phyloP scores from a whole-genome alignment of 1,140 invertebrate species.

The Amphibalanus amphitrite region DNA sequence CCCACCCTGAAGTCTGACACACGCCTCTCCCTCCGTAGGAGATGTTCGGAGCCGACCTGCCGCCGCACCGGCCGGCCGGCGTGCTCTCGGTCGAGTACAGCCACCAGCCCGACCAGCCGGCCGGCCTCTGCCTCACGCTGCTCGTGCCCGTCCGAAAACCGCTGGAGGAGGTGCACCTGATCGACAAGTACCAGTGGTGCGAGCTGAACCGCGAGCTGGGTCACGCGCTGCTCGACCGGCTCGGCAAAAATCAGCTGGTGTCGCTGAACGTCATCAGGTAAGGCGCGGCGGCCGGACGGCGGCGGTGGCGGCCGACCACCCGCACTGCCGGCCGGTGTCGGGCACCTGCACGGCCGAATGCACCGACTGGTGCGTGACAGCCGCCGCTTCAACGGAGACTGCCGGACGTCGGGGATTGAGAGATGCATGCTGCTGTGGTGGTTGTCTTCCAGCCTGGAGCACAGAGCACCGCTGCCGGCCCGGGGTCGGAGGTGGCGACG shows the following conservation, averaged over 20 bases:
- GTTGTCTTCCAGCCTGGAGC: too few relatives aligned
- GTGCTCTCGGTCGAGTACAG: constrained; percentile 43
- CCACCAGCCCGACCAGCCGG: constrained; percentile 32
- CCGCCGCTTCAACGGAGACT: too few relatives aligned
- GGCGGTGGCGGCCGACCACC: background rate
- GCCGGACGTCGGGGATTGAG: too few relatives aligned
- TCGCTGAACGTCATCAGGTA: constrained; percentile 62
- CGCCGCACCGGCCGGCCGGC: constrained; percentile 66
- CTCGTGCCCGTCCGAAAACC: constrained; percentile 54
- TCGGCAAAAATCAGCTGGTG: constrained; percentile 56
- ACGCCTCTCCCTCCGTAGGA: constrained; percentile 32
- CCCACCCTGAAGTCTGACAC: too few relatives aligned
- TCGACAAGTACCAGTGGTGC: constrained; percentile 76
- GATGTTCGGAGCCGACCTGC: constrained; percentile 69
- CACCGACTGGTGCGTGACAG: too few relatives aligned
- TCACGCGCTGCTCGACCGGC: constrained; percentile 42
- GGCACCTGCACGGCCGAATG: too few relatives aligned
- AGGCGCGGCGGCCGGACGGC: constrained; percentile 14
- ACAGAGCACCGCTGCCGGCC: too few relatives aligned
- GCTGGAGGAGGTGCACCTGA: constrained; percentile 38
- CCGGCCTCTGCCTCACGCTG: constrained; percentile 61
- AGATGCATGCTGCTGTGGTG: too few relatives aligned
- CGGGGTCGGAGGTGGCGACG: too few relatives aligned
- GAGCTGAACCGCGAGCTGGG: constrained; percentile 51
- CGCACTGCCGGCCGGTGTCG: too few relatives aligned